Base-by-base conservation (phyloP, 2,888 invertebrate species). In the Drosophila quinaria region DNA sequence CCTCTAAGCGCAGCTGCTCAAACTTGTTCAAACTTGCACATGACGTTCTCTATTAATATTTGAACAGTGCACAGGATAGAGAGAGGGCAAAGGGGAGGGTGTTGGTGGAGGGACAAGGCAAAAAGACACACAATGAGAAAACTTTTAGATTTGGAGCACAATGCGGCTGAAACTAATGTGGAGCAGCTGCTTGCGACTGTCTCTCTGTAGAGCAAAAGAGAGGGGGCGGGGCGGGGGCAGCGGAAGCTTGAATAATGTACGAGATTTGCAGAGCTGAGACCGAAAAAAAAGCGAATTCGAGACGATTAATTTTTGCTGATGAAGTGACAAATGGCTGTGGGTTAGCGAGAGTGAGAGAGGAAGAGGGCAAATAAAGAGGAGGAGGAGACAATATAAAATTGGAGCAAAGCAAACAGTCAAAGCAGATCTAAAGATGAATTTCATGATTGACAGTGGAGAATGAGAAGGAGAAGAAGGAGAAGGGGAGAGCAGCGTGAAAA, bases 131-230 rank as follows among this genome's bases (percentile, higher is more conserved):
- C 80, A 80, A 82, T 80, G 70, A 67, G 74, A 70, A 78, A 79
- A 83, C 83, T 86, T 85, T 78, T 76, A 62, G 61, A 87, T 84
- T 71, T 84, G 71, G 87, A 69, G 64, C 83, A 83, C 68, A 79
- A 65, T 84, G 79, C 66, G 84, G 81, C 75, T 82, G 68, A 71
- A 72, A 83, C 78, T 71, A 80, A 85, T 82, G 80, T 83, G 73
- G 83, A 70, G 61, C 86, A 83, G 72, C 76, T 68, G 72, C 59
- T 39, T 51, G 55, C 58, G 8, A 58, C 70, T 72, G 52, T 54
- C 55, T 63, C 15, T 63, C 11, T 29, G 29, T 13, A 8, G 31
- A 19, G 4, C 1, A 15, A 19, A 15, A 19, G 17, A 9, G 4
- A 33, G 2, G 11, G 17, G 4, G 3, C 37, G 39, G 19, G 31